Evolutionary conservation across 2,113 vertebrate species (phyloP), one percentile per base, ranked within the genome.

Genomic region (Amphiprion ocellaris): DNA sequence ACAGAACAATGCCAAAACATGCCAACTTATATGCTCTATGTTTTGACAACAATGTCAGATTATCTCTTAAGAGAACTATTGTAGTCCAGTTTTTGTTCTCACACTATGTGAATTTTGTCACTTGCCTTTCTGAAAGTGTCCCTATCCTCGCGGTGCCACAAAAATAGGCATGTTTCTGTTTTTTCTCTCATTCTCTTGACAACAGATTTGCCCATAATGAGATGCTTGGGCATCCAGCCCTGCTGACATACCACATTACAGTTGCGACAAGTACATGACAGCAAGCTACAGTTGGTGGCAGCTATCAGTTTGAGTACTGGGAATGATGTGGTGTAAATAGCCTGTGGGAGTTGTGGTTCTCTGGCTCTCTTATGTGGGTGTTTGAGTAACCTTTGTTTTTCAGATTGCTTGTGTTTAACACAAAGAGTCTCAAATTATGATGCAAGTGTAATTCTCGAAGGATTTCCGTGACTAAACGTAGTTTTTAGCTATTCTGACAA

Each of bases 261-360:
- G 69, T 49, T 46, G 58, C 21, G 71, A 90, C 82, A 80, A 63
- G 62, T 59, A 87, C 79, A 86, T 86, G 89, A 88, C 85, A 87
- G 78, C 71, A 3, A 69, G 80, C 72, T 85, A 77, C 78, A 85
- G 83, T 65, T 65, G 82, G 81, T 83, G 89, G 88, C 89, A 87
- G 87, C 86, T 66, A 74, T 90, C 88, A 83, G 74, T 90, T 86
- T 9, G 70, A 78, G 53, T 9, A 49, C 30, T 61, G 56, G 56
- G 39, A 69, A 17, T 69, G 71, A 74, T 41, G 61, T 56, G 69
- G 52, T 72, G 77, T 75, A 85, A 88, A 91, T 54, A 75, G 69
- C 84, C 74, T 81, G 5, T 23, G 81, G 83, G 87, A 79, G 71
- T 61, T 65, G 74, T 54, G 70, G 67, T 68, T 46, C 66, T 81